Evolutionary conservation across 2,888 invertebrate species (phyloP).

Genomic region (Epicampocera succincta): DNA sequence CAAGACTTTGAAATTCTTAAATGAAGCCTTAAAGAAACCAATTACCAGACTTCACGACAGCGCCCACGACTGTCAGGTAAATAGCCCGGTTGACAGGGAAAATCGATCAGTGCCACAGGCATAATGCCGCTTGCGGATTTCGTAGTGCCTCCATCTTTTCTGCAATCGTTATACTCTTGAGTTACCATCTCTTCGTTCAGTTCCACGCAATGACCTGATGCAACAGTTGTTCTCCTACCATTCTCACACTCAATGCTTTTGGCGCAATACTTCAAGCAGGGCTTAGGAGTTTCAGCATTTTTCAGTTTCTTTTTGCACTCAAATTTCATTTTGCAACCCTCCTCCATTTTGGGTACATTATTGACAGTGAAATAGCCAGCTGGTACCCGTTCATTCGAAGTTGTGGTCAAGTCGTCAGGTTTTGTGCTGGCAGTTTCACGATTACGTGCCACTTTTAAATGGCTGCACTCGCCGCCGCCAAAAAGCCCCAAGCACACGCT

Average conservation of each 20-base stretch:
- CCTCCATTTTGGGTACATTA: constrained; percentile 71
- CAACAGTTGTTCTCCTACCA: constrained; percentile 62
- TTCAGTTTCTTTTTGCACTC: constrained; percentile 75
- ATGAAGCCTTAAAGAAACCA: no score
- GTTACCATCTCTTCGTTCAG: constrained; percentile 74
- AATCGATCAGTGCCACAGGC: constrained; percentile 79
- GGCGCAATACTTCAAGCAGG: constrained; percentile 77
- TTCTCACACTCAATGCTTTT: constrained; percentile 73
- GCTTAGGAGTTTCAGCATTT: constrained; percentile 69
- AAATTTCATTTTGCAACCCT: constrained; percentile 72
- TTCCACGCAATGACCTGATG: constrained; percentile 74
- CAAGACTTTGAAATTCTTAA: no score
- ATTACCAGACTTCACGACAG: constrained; percentile 78
- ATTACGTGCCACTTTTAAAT: not conserved
- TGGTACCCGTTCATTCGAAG: constrained; percentile 40
- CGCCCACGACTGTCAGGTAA: constrained; percentile 79
- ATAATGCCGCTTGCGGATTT: not conserved
- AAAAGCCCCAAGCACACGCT: constrained; percentile 31
- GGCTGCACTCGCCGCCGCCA: constrained; percentile 9
- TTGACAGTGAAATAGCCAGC: constrained; percentile 57
- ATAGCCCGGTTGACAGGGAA: constrained; percentile 79
- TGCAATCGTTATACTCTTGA: constrained; percentile 64
- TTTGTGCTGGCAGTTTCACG: constrained; percentile 30
- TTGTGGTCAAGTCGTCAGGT: constrained; percentile 16
- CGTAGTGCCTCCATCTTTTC: not conserved